These are phyloP conservation scores for Noctuana brunneofusca DNA, from an alignment of 2,888 invertebrate genomes.

Conservation along the genomic window DNA sequence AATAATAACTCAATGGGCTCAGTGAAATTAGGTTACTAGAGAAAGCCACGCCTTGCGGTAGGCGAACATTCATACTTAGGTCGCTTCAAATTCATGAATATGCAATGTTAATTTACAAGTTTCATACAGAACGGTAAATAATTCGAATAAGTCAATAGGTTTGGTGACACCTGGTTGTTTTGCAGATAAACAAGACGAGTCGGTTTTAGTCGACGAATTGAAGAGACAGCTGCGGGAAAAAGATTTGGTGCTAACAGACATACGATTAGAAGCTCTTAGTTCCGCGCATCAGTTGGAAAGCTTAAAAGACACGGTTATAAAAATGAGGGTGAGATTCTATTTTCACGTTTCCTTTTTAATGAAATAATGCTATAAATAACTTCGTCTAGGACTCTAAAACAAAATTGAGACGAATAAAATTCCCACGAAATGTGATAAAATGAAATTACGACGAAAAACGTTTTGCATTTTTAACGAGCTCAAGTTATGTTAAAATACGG, in stretches of 20 bases:
- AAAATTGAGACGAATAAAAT: background rate
- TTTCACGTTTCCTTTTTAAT: background rate
- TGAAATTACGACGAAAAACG: constrained; percentile 23
- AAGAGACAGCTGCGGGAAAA: constrained; percentile 97
- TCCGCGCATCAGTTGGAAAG: constrained; percentile 98
- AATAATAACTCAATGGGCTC: background rate
- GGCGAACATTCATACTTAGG: constrained; percentile 12
- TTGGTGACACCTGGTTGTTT: constrained; percentile 39
- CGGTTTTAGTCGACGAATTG: constrained; percentile 88
- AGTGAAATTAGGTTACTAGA: constrained; percentile 25
- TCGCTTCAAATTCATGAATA: constrained; percentile 32
- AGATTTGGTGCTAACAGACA: constrained; percentile 97
- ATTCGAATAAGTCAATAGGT: constrained; percentile 1
- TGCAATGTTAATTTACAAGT: constrained; percentile 28
- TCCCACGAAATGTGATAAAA: constrained; percentile 18
- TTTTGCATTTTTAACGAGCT: constrained; percentile 30
- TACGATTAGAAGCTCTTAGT: constrained; percentile 96
- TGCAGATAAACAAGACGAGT: constrained; percentile 76
- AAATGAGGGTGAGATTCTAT: constrained; percentile 90
- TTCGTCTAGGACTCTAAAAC: too few species aligned
- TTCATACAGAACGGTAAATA: constrained; percentile 18
- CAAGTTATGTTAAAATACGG: constrained; percentile 11
- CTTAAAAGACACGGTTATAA: constrained; percentile 97
- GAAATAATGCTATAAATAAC: too few species aligned
- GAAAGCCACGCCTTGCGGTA: constrained; percentile 25